Conservation (phyloP, 2,888 invertebrate genomes). For the Cosmorhoe ocellata region DNA sequence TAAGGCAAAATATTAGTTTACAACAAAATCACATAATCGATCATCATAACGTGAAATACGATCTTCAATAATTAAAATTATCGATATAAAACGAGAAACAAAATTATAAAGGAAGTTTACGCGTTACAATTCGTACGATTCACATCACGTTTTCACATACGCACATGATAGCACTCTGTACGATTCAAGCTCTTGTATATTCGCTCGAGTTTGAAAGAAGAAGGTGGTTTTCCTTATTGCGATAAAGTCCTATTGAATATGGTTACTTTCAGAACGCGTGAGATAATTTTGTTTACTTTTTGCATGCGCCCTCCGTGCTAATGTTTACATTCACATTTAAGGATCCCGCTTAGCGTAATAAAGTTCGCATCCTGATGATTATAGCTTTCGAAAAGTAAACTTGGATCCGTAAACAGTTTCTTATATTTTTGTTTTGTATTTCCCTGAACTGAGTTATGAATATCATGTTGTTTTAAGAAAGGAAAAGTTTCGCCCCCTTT, state of each 20-base stretch:
- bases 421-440: conserved; percentile 72
- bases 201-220: neutral
- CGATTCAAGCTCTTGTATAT: neutral
- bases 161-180: conserved; percentile 13
- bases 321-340: conserved; percentile 64
- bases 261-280: conserved; percentile 34
- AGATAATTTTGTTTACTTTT: conserved; percentile 74
- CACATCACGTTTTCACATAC: conserved; percentile 22
- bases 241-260: conserved; percentile 18
- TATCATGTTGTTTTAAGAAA: conserved; percentile 60
- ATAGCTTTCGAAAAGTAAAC: conserved; percentile 74
- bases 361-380: conserved; percentile 71
- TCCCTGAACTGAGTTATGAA: conserved; percentile 57
- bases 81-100: conserved; percentile 42
- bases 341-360: conserved; percentile 60
- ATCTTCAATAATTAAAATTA: conserved; percentile 43
- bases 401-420: conserved; percentile 61
- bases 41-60: neutral
- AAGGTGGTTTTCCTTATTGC: conserved; percentile 1
- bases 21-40: too few species aligned
- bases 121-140: conserved; percentile 48
- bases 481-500: conserved; percentile 47
- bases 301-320: conserved; percentile 56
- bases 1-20: too few species aligned
- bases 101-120: conserved; percentile 53